Evolutionary conservation across 2,113 vertebrate species (phyloP).

Genomic region (Platysternon megacephalum): DNA sequence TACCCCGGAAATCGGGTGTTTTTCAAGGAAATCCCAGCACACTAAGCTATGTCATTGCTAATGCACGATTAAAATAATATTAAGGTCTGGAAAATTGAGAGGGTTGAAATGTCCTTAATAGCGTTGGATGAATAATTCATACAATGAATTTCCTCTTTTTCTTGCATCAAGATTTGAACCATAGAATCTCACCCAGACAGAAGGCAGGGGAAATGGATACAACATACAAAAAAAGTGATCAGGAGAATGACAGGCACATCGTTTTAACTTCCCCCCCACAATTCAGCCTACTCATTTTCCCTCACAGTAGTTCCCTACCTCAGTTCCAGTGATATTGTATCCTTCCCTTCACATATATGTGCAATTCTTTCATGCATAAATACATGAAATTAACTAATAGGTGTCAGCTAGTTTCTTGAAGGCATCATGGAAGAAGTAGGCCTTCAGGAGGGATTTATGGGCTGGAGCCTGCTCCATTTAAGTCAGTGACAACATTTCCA

Average conservation of each 20-base stretch:
- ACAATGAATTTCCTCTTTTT: not conserved
- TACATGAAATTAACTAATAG: not conserved
- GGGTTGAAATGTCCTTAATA: not conserved
- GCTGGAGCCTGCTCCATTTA: not conserved
- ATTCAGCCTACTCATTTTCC: not conserved
- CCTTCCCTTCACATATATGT: not conserved
- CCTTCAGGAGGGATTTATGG: not conserved
- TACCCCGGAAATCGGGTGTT: not conserved
- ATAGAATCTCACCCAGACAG: not conserved
- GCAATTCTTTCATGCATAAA: not conserved
- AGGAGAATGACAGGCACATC: not conserved
- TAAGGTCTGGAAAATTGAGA: not conserved
- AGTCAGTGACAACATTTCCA: not conserved
- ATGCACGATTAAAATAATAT: not conserved
- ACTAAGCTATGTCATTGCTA: not conserved
- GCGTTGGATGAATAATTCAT: not conserved
- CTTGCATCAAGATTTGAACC: not conserved
- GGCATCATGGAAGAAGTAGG: not conserved
- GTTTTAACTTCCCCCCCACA: not conserved
- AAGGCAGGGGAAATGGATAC: not conserved
- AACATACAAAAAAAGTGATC: not conserved
- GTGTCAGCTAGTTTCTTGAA: not conserved
- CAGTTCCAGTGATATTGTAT: not conserved
- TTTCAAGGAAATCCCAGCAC: not conserved
- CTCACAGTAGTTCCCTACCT: not conserved